Conservation (phyloP, 2,888 invertebrate species). For the Drosophila peninsularis region DNA sequence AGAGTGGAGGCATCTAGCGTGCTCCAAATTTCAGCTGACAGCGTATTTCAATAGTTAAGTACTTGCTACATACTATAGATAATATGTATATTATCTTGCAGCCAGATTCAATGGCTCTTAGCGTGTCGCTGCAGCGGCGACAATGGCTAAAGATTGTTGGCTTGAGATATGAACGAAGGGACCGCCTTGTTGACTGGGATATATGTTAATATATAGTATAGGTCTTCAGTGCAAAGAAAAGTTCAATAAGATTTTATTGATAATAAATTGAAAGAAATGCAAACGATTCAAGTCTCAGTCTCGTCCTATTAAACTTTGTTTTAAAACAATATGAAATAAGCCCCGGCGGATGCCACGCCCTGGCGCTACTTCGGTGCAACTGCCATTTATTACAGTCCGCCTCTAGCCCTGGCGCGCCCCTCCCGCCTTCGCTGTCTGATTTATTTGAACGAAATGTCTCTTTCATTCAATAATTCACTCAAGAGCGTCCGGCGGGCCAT, state of each 20-base stretch:
- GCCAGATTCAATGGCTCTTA: constrained; percentile 21
- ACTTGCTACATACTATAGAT: not conserved
- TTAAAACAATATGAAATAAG: not conserved
- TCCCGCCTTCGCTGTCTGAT: constrained; percentile 45
- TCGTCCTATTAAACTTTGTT: not conserved
- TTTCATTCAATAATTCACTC: constrained; percentile 56
- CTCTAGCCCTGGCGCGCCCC: not conserved
- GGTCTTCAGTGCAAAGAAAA: no score
- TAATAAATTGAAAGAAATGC: not conserved
- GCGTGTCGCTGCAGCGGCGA: not conserved
- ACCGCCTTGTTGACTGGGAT: not conserved
- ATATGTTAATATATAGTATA: not conserved
- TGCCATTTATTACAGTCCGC: constrained; percentile 44
- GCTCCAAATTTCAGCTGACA: not conserved
- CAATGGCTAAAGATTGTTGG: not conserved
- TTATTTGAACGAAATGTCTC: constrained; percentile 45
- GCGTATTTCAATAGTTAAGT: constrained; percentile 1
- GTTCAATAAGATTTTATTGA: not conserved
- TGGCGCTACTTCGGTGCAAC: constrained; percentile 47
- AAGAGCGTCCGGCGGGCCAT: constrained; percentile 34
- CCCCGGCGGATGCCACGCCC: constrained; percentile 12
- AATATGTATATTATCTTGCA: not conserved
- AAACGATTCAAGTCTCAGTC: not conserved
- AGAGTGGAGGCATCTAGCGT: not conserved
- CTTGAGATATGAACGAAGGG: not conserved